Base-by-base conservation (phyloP, 2,113 vertebrate species). In the Lophochroa leadbeateri region DNA sequence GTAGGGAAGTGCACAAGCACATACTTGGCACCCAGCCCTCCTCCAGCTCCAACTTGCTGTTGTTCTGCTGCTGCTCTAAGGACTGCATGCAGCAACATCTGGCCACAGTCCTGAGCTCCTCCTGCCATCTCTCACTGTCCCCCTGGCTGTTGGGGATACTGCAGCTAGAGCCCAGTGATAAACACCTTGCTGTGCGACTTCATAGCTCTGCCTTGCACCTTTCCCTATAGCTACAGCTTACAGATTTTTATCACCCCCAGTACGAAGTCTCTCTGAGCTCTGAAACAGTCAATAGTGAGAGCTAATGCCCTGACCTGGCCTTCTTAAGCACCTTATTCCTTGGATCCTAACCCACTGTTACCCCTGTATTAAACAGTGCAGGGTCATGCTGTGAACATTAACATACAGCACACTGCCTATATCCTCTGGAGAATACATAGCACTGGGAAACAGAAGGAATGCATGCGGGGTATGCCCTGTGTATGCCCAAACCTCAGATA, bases 251-350 rank as follows among this genome's bases (percentile, higher is more conserved):
- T 61, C 75, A 72, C 17, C 14, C 43, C 6, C 4, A 80, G 44
- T 13, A 69, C 57, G 67, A 95, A 92, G 78, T 37, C 74, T 33
- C 81, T 71, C 61, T 79, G 63, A 87, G 82, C 82, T 83, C 71
- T 77, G 41, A 92, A 87, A 69, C 18, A 39, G 44, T 80, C 75
- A 44, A 33, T 4, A 70, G 79, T 49, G 71, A 88, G 63, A 90
- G 41, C 67, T 88, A 80, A 93, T 70, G 67, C 37, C 64, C 64
- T 80, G 44, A 89, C 21, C 60, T 41, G 49, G 92, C 53, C 85
- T 96, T 75, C 52, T 52, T 82, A 95, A 92, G 82, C 11, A 1
- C 71, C 49, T 83, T 94, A 93, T 13, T 72, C 63, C 67, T 76
- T 61, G 39, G 39, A 50, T 55, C 29, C 47, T 76, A 76, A 68